A percentile compares a stretch with the other conserved stretches of the same genome.
Conservation (phyloP, 2,888 invertebrate species). For the Bugulina stolonifera region DNA sequence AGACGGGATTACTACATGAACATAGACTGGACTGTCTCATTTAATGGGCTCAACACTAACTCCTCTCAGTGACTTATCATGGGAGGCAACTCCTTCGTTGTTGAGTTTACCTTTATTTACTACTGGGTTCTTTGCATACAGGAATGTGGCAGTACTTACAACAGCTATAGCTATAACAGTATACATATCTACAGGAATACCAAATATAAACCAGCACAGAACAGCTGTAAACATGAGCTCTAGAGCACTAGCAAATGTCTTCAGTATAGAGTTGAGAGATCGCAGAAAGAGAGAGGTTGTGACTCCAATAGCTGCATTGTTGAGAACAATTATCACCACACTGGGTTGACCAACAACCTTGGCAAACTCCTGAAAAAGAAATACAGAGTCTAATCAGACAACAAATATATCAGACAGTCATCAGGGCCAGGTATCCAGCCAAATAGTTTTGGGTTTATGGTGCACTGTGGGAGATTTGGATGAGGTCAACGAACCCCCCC, state of each 20-base stretch:
- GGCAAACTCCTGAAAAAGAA: conserved; percentile 62
- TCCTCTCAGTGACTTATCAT: too few species aligned
- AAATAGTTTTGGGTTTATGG: conserved; percentile 10
- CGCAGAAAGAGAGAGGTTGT: conserved; percentile 88
- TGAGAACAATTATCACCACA: conserved; percentile 74
- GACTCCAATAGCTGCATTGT: conserved; percentile 85
- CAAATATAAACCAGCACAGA: conserved; percentile 73
- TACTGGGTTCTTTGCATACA: conserved; percentile 87
- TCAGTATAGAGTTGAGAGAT: conserved; percentile 85
- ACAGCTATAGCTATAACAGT: conserved; percentile 75
- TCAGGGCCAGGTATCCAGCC: too few species aligned
- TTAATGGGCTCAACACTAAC: too few species aligned
- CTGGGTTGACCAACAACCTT: conserved; percentile 61
- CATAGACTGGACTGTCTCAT: too few species aligned
- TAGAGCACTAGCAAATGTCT: conserved; percentile 89
- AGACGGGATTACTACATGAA: too few species aligned
- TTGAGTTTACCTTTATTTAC: conserved; percentile 43
- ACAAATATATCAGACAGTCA: neutral
- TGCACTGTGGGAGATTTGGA: too few species aligned
- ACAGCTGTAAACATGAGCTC: conserved; percentile 85
- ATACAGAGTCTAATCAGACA: neutral
- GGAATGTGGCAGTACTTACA: conserved; percentile 73
- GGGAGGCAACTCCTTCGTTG: too few species aligned
- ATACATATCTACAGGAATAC: conserved; percentile 74
- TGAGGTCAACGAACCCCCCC: too few species aligned